Evolutionary conservation across 2,888 invertebrate species (phyloP), one percentile per base, ranked within the genome.

Genomic region (Hydrotaea cyrtoneurina): DNA sequence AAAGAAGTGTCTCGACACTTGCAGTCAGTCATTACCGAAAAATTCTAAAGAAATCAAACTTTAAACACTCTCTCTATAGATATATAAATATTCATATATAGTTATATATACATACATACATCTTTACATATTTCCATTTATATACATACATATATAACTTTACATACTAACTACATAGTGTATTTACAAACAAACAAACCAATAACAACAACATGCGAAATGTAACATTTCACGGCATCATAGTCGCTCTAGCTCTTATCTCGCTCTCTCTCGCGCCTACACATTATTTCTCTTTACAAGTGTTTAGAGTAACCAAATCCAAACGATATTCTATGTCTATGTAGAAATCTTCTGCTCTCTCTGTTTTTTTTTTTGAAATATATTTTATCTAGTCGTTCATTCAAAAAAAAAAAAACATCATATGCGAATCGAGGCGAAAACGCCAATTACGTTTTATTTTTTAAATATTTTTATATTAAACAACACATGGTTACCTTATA

Each of bases 121-220:
- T 62, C 62, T 62, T 66, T 66, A 69, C 46, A 69, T 66, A 66
- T 39, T 26, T 59, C n/a, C 66, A 86, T 88, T 86, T 59, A 66
- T 66, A 83, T 43, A 59, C 23, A 59, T 62, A 76, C 31, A 78
- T 64, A 19, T 59, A 69, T 43, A 69, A 36, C 39, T 39, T 26
- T 36, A 64, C 39, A 69, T 46, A 86, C 83, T 79, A 86, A 80
- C 85, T 87, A 87, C 86, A 82, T 59, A 72, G 64, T 69, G 69
- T 81, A 81, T 78, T 73, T 77, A 69, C 39, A 57, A 57, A 55
- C 66, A 59, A n/a, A n/a, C n/a, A n/a, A n/a, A n/a, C n/a, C n/a
- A n/a, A n/a, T n/a, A n/a, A 57, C 62, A 87, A 85, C 15, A 39
- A 72, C 69, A 78, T 71, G 66, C 84, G 78, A 78, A 78, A 78